These are phyloP conservation scores for Axis porcinus DNA, from an alignment of 2,113 vertebrate species.

Conservation along the genomic window DNA sequence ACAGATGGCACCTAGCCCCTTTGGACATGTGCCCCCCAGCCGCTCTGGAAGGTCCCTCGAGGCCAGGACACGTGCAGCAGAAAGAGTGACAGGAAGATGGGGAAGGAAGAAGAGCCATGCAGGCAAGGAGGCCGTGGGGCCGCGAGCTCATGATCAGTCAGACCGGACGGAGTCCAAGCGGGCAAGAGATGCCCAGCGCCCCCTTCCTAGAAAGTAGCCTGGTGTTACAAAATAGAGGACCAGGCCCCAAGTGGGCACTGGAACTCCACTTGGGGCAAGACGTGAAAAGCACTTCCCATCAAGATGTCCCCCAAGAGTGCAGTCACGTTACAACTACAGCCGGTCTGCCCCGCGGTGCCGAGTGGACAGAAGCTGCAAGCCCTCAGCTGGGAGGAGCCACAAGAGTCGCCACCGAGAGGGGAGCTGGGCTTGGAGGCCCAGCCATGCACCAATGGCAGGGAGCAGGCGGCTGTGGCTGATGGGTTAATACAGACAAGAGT, in stretches of 20 bases:
- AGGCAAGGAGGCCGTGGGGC: constrained; percentile 17
- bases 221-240: not conserved
- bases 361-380: not conserved
- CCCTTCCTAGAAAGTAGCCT: not conserved
- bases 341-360: not conserved
- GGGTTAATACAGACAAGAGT: constrained; percentile 16
- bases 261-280: not conserved
- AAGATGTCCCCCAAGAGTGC: not conserved
- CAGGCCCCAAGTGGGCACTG: not conserved
- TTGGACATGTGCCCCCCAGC: not conserved
- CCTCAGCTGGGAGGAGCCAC: not conserved
- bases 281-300: not conserved
- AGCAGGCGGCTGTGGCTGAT: not conserved
- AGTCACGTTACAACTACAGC: not conserved
- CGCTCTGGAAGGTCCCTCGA: not conserved
- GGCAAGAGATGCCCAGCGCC: not conserved
- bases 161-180: not conserved
- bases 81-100: not conserved
- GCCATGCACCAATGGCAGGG: constrained; percentile 47
- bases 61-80: constrained; percentile 14
- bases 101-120: constrained; percentile 45
- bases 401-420: not conserved
- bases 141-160: not conserved
- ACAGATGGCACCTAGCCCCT: not conserved
- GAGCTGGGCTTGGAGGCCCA: not conserved